Percentiles rank a stretch among this genome's conserved stretches.
These are phyloP conservation scores for Drosophila paucipuncta DNA, from an alignment of 2,888 invertebrate genomes.

Conservation along the genomic window DNA sequence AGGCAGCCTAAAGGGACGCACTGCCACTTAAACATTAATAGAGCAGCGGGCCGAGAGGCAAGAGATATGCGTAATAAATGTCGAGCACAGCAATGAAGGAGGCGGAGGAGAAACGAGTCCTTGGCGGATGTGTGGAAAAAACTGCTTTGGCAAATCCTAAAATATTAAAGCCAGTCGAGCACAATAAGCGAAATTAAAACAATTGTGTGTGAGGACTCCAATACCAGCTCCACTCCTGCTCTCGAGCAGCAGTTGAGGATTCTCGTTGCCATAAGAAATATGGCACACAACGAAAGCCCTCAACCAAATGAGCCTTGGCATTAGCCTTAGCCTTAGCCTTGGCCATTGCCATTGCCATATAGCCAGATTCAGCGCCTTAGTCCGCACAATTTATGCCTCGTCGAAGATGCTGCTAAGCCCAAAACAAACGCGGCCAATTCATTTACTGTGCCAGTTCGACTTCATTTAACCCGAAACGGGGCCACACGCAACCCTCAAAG, in stretches of 20 bases:
- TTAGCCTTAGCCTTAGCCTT: slow-evolving; percentile 31
- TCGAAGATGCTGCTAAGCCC: slow-evolving; percentile 72
- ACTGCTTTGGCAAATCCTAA: slow-evolving; percentile 68
- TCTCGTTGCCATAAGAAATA: slow-evolving; percentile 69
- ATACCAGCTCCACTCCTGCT: not conserved
- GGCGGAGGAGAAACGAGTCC: slow-evolving; percentile 12
- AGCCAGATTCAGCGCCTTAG: slow-evolving; percentile 39
- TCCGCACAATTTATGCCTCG: slow-evolving; percentile 70
- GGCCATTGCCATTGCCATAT: not conserved
- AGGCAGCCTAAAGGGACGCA: slow-evolving; percentile 74
- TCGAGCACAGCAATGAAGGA: slow-evolving; percentile 53
- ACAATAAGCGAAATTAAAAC: slow-evolving; percentile 81
- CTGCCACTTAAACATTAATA: slow-evolving; percentile 83
- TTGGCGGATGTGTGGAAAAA: slow-evolving; percentile 50
- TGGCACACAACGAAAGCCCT: slow-evolving; percentile 65
- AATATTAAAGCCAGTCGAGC: slow-evolving; percentile 74
- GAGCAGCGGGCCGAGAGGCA: slow-evolving; percentile 55
- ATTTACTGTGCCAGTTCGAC: slow-evolving; percentile 81
- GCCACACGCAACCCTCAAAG: slow-evolving; percentile 9
- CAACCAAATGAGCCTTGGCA: slow-evolving; percentile 71
- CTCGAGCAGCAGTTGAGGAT: slow-evolving; percentile 18
- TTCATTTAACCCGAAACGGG: slow-evolving; percentile 79
- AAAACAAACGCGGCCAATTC: slow-evolving; percentile 76
- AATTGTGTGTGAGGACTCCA: slow-evolving; percentile 66
- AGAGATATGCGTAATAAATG: slow-evolving; percentile 82